Evolutionary conservation across 2,113 vertebrate genomes (phyloP).

Genomic region (Eretmochelys imbricata): DNA sequence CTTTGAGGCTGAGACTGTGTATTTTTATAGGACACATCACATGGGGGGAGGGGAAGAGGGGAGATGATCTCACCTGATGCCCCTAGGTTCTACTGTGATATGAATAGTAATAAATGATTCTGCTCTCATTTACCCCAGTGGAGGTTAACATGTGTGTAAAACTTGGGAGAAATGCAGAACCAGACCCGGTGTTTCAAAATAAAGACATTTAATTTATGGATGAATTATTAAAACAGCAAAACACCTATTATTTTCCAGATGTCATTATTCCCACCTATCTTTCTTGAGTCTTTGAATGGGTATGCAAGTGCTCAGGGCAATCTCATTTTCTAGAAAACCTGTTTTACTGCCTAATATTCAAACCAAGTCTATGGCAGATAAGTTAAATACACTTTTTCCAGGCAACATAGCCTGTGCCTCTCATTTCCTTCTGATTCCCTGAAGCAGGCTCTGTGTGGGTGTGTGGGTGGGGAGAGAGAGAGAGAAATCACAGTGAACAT

Average conservation of each 20-base stretch:
- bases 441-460: constrained; percentile 41
- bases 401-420: constrained; percentile 53
- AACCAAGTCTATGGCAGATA: constrained; percentile 62
- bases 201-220: constrained; percentile 20
- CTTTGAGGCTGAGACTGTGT: background rate
- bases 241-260: constrained; percentile 8
- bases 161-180: background rate
- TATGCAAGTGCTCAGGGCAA: constrained; percentile 62
- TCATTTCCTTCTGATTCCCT: constrained; percentile 75
- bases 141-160: background rate
- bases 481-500: background rate
- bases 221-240: constrained; percentile 43
- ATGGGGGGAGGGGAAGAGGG: background rate
- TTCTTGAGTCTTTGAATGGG: constrained; percentile 33
- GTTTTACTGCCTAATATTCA: constrained; percentile 69
- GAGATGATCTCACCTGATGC: rapidly evolving
- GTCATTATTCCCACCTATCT: constrained; percentile 20
- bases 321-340: constrained; percentile 74
- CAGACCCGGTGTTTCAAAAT: constrained; percentile 5
- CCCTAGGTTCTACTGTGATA: background rate
- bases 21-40: background rate
- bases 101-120: background rate
- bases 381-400: constrained; percentile 46
- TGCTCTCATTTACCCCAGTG: background rate
- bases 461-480: constrained; percentile 46